phyloP scores from a whole-genome alignment of 2,113 vertebrate genomes.

The Zosterops borbonicus region DNA sequence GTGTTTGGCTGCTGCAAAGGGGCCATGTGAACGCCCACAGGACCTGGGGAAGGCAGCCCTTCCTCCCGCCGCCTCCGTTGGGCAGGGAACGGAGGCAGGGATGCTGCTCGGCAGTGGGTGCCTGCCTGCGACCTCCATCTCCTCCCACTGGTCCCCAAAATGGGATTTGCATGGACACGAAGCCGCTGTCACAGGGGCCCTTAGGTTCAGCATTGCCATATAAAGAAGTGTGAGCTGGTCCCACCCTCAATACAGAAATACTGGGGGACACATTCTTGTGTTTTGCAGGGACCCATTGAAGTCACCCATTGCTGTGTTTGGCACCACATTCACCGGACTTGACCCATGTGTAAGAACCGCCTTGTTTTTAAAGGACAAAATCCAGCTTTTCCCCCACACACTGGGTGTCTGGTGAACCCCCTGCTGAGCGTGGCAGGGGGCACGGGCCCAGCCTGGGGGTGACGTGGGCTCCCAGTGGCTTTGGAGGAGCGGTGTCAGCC shows the following conservation, averaged over 20 bases:
- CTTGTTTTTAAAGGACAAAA: not conserved
- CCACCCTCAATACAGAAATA: not conserved
- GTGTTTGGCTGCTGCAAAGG: conserved; percentile 22
- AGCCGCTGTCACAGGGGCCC: not conserved
- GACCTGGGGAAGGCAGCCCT: not conserved
- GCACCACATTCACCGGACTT: not conserved
- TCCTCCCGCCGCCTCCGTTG: not conserved
- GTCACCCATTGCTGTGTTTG: accelerated
- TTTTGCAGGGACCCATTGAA: accelerated
- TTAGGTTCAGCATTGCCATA: not conserved
- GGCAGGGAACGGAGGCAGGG: not conserved
- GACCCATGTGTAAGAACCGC: accelerated
- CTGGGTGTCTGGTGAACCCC: accelerated
- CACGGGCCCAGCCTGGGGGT: not conserved
- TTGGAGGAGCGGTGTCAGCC: not conserved
- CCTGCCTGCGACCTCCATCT: not conserved
- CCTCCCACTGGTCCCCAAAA: not conserved
- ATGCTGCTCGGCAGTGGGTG: not conserved
- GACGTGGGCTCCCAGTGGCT: not conserved
- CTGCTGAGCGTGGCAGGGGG: not conserved
- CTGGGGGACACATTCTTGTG: accelerated
- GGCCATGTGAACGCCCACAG: conserved; percentile 12
- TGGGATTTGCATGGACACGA: accelerated
- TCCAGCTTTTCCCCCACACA: accelerated
- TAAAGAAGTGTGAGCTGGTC: not conserved